A percentile compares a stretch with the other conserved stretches of the same genome.
Evolutionary conservation across 2,113 vertebrate genomes (phyloP).

Genomic region (Plectropomus leopardus): DNA sequence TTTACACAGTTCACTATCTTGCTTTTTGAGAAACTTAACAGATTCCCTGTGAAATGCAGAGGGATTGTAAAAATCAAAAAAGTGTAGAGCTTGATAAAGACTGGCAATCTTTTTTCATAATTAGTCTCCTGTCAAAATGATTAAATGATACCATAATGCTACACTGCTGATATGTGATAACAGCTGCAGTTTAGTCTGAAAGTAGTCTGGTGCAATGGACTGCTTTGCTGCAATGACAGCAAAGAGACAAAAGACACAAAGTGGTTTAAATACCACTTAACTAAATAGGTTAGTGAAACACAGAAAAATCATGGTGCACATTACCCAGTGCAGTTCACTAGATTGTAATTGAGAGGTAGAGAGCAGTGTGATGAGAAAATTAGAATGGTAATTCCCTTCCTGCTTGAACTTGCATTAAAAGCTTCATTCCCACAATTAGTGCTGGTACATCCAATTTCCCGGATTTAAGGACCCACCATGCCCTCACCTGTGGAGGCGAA

Average conservation of each 20-base stretch:
- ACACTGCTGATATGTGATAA: background rate
- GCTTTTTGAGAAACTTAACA: background rate
- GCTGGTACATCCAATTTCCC: conserved; percentile 4
- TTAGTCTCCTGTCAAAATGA: background rate
- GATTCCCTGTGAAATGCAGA: background rate
- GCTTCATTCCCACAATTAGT: conserved; percentile 23
- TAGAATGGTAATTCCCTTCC: conserved; percentile 22
- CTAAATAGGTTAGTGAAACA: background rate
- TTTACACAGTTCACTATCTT: background rate
- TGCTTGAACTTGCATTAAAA: conserved; percentile 29
- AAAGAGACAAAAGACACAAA: background rate
- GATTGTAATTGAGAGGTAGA: conserved; percentile 8
- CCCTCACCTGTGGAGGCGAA: conserved; percentile 16
- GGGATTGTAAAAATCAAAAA: background rate
- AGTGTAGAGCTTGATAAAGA: background rate
- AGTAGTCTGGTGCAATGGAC: background rate
- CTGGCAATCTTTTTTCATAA: background rate
- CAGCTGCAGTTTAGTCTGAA: background rate
- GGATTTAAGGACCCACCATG: background rate
- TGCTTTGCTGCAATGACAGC: background rate
- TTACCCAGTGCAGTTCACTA: conserved; percentile 11
- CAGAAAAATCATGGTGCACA: background rate
- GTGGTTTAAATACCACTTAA: conserved; percentile 2
- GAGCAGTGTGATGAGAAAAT: conserved; percentile 17
- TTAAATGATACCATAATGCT: background rate